phyloP scores from a whole-genome alignment of 2,113 vertebrate genomes.

The Cryptotis parvus region DNA sequence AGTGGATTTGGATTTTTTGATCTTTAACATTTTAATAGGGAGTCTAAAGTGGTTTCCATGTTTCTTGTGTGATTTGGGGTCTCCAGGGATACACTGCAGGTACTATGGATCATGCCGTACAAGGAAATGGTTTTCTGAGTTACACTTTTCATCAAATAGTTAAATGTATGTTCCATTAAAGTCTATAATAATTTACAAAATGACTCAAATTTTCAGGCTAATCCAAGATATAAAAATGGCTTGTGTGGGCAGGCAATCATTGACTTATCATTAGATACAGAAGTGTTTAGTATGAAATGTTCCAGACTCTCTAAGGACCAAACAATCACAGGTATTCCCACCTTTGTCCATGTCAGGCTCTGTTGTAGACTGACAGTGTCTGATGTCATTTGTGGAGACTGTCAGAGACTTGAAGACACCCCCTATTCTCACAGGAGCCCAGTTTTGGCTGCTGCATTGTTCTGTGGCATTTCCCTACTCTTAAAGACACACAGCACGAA shows the following conservation, averaged over 20 bases:
- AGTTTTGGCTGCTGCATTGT: background rate
- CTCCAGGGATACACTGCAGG: background rate
- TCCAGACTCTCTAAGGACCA: background rate
- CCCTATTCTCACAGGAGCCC: background rate
- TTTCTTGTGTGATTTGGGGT: no score
- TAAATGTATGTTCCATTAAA: background rate
- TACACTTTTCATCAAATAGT: background rate
- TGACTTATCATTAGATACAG: background rate
- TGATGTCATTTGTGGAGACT: background rate
- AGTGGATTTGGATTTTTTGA: no score
- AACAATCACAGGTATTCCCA: accelerated
- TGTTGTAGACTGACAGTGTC: background rate
- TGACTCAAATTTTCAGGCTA: background rate
- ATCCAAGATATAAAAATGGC: background rate
- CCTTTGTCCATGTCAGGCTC: background rate
- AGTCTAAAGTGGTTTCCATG: no score
- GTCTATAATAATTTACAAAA: background rate
- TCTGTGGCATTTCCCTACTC: background rate
- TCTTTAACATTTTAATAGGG: no score
- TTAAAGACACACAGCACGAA: background rate
- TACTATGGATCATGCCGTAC: background rate
- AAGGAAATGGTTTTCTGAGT: background rate
- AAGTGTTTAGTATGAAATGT: background rate
- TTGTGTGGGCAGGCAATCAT: background rate
- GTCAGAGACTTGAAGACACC: background rate